Evolutionary conservation across 2,888 invertebrate genomes (phyloP), one percentile per base, ranked within the genome.

Genomic region (Rhynchonema sp.): DNA sequence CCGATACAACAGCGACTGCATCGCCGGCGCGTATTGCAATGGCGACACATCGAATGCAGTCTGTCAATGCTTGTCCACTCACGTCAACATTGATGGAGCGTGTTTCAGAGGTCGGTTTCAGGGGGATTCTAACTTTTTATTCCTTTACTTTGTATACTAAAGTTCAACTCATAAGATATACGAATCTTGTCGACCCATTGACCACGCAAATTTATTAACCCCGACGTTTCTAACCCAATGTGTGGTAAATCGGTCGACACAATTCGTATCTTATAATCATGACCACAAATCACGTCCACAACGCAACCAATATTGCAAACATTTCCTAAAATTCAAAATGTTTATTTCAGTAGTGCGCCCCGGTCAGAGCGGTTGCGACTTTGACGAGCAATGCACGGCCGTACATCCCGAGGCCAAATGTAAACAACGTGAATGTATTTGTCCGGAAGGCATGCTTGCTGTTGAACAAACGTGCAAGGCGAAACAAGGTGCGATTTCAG

Each of bases 11-110:
- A 67, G 69, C 3, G 72, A 72, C 59, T 72, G 72, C 64, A 67
- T 67, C 65, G 65, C 66, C 49, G 72, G 70, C 29, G 71, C 72
- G 1, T 72, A 72, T 63, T 72, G 72, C 62, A 71, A 70, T 57
- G 70, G 71, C 23, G 69, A 70, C 61, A 20, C 3, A 2, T 3
- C 2, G 20, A 68, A 68, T 9, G 67, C 71, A 25, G 66, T 67
- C 1, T 72, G 72, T 59, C 69, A 70, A 57, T 72, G 72, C 58
- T 65, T 72, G 25, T 71, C 72, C 6, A 72, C 72, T 6, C 70
- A 72, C 59, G 71, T 72, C 2, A 66, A 66, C 52, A 64, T 72
- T n/a, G 66, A 69, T 58, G 66, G 67, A 56, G 61, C 64, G 46
- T 72, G 72, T 61, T 69, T 69, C 58, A 69, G 71, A 63, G 67